phyloP scores from a whole-genome alignment of 1,140 invertebrate genomes.

The Caligus rogercresseyi region DNA sequence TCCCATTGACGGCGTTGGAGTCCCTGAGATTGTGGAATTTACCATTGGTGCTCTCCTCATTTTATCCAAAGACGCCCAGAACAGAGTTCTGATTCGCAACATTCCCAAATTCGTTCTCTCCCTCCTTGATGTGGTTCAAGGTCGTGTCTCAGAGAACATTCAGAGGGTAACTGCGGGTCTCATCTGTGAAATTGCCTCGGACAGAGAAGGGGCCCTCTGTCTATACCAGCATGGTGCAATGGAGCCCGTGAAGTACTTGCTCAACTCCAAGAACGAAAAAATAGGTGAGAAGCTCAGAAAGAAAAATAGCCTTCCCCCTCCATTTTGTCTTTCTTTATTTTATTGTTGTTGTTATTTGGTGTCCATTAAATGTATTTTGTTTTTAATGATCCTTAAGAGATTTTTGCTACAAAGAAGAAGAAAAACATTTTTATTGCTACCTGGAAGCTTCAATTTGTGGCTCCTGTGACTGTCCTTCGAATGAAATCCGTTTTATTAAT shows the following conservation, averaged over 20 bases:
- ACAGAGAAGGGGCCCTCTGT: conserved; percentile 89
- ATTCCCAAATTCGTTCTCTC: conserved; percentile 63
- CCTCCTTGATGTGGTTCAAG: conserved; percentile 78
- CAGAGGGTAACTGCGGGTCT: conserved; percentile 89
- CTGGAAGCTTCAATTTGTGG: too few relatives aligned
- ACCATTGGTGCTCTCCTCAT: conserved; percentile 95
- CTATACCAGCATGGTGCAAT: conserved; percentile 93
- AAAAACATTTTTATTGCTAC: too few relatives aligned
- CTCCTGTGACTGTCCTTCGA: too few relatives aligned
- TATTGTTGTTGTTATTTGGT: too few relatives aligned
- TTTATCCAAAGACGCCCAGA: conserved; percentile 76
- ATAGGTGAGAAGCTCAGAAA: conserved; percentile 37
- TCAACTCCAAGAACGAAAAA: conserved; percentile 84
- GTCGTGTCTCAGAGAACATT: conserved; percentile 93
- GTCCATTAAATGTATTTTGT: too few relatives aligned
- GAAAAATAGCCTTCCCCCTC: conserved; percentile 4
- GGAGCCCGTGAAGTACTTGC: conserved; percentile 75
- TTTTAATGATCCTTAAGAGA: too few relatives aligned
- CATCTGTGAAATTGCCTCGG: conserved; percentile 80
- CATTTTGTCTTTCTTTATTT: too few relatives aligned
- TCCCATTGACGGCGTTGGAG: conserved; percentile 72
- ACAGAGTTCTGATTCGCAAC: conserved; percentile 71
- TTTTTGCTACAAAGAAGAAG: too few relatives aligned
- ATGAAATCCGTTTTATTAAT: too few relatives aligned
- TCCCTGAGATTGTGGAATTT: conserved; percentile 96